Evolutionary conservation across 2,888 invertebrate species (phyloP), one percentile per base, ranked within the genome.

Genomic region (Andrena camellia): DNA sequence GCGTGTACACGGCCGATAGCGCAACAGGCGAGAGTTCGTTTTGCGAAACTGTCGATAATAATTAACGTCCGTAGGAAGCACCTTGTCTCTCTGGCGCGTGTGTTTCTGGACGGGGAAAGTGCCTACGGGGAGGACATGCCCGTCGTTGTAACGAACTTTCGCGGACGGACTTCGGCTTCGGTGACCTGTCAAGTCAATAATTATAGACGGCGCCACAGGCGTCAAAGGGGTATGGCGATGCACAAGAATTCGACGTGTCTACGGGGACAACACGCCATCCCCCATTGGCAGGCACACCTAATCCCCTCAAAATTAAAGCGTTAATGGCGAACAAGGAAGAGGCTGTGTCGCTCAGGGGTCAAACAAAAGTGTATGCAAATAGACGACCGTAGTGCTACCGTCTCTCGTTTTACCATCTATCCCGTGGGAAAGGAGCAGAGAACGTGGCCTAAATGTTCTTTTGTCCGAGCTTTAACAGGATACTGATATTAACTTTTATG

Each of bases 121-220:
- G 86, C 87, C 87, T 81, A 78, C 83, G 87, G 86, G 85, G 70
- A 89, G 85, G 82, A 84, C 81, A 66, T 82, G 80, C 72, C 75
- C 76, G 78, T 70, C 81, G 83, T 42, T 85, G 73, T 89, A 89
- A 89, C 89, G 86, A 89, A 89, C 89, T 89, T 89, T 89, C 86
- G 81, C 81, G 85, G 80, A 83, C 83, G 88, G 87, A 89, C 89
- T 89, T 89, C 79, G 83, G 85, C 89, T 83, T 81, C 83, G 83
- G 63, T 85, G 86, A 88, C 83, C 89, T 87, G 89, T 86, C 87
- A 86, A 88, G 89, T 86, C 87, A 86, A 88, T 89, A 89, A 89
- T 89, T 88, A 89, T 87, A 87, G 87, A 83, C 80, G 64, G 54
- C 70, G 57, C 74, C 71, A 75, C 69, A 31, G 76, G 63, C 83